These are phyloP conservation scores for Stichodactyla mertensii DNA, from an alignment of 64 coral and sea anemone species.

Conservation along the genomic window DNA sequence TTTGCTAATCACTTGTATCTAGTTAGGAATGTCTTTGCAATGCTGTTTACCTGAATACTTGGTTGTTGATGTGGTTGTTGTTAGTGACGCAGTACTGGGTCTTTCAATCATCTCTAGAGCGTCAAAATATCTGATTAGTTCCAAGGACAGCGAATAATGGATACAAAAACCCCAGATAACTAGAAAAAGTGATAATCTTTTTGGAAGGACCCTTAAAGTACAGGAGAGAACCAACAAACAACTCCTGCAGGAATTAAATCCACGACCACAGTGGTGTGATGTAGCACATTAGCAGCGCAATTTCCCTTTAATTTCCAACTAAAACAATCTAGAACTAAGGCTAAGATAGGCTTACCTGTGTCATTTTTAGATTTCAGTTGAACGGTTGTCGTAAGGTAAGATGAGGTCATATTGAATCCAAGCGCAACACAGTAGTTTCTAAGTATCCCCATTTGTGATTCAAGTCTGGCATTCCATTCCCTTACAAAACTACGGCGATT, in stretches of 20 bases:
- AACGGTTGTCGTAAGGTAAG: not conserved
- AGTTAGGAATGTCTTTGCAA: no score
- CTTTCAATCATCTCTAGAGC: not conserved
- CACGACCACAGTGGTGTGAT: no score
- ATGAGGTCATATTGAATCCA: not conserved
- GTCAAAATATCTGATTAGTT: not conserved
- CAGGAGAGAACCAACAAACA: not conserved
- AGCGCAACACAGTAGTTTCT: not conserved
- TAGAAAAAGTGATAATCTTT: no score
- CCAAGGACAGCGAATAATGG: not conserved
- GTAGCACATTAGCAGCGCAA: not conserved
- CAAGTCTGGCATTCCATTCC: not conserved
- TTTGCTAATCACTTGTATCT: no score
- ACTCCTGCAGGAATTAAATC: not conserved
- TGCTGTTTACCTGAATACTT: not conserved
- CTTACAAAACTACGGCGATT: conserved; percentile 13
- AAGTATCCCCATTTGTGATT: not conserved
- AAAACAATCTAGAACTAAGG: not conserved
- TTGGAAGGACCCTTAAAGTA: no score
- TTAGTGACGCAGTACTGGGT: not conserved
- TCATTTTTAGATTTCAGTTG: not conserved
- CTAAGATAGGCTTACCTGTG: not conserved
- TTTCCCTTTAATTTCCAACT: not conserved
- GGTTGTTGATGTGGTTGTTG: not conserved
- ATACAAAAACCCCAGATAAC: no score